Evolutionary conservation across 2,888 invertebrate genomes (phyloP), one percentile per base, ranked within the genome.

Genomic region (Gandaritis pyraliata): DNA sequence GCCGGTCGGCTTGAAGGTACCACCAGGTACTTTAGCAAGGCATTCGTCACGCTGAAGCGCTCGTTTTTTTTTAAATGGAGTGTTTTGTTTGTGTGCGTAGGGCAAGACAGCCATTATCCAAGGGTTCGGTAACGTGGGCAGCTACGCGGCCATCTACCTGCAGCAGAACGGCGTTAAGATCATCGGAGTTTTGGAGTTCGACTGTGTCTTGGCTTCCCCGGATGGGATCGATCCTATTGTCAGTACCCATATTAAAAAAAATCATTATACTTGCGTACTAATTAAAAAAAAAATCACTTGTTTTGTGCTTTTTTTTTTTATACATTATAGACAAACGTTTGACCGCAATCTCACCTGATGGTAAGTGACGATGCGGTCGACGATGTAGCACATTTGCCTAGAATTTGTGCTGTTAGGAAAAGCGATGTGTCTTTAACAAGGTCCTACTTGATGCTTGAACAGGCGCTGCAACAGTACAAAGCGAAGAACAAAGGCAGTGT

Each of bases 81-180:
- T n/a, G n/a, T n/a, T 11, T 48, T 33, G 5, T 33, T 11, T 10
- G 10, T 8, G 8, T 33, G 6, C 6, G 45, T 2, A 71, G 80
- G 94, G 91, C 70, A 96, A 97, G 85, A 96, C 96, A 3, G 96
- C 96, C 73, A 96, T 97, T 73, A 90, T 97, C 49, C 94, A 96
- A 84, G 96, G 96, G 51, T 95, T 95, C 79, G 96, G 96, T 81
- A 97, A 97, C 87, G 97, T 97, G 56, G 97, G 97, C 73, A 93
- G 95, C 69, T 96, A 95, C 85, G 93, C 95, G 12, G 94, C 95
- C 78, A 83, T 95, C 48, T 96, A 95, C 79, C 89, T 96, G 65
- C 92, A 93, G 71, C 84, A 94, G 65, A 93, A 93, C 47, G 96
- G 96, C 15, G 95, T 95, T 54, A 95, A 94, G 77, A 93, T 95